Conservation (phyloP, 2,888 invertebrate genomes). For the Eurytoma californica region DNA sequence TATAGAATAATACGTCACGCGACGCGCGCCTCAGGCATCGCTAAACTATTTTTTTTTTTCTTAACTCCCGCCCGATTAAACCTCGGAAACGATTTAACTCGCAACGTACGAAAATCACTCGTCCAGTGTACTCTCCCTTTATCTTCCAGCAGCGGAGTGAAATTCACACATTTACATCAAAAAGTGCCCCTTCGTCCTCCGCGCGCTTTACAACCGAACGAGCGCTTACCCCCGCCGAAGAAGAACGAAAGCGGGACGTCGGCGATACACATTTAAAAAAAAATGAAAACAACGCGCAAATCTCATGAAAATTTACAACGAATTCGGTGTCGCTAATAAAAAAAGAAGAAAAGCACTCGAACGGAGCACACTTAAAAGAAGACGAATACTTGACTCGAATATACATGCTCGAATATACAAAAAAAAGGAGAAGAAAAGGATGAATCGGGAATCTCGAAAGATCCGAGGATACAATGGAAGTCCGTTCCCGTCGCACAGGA, state of each 20-base stretch:
- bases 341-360: background rate
- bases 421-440: no score
- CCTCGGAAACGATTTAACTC: slow-evolving; percentile 20
- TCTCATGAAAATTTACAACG: no score
- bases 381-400: no score
- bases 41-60: background rate
- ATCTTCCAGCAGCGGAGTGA: slow-evolving; percentile 25
- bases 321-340: background rate
- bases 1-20: slow-evolving; percentile 48
- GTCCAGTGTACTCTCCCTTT: slow-evolving; percentile 18
- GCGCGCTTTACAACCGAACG: background rate
- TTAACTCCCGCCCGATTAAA: slow-evolving; percentile 9
- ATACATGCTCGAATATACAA: no score
- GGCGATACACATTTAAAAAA: no score
- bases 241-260: slow-evolving; percentile 26
- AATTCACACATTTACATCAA: slow-evolving; percentile 9
- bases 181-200: slow-evolving; percentile 21
- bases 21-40: background rate
- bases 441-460: background rate
- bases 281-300: no score
- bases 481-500: background rate
- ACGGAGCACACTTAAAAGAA: no score
- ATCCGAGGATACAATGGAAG: background rate
- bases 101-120: slow-evolving; percentile 50
- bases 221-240: background rate